Evolutionary conservation across 2,113 vertebrate species (phyloP).

Genomic region (Microcebus murinus): DNA sequence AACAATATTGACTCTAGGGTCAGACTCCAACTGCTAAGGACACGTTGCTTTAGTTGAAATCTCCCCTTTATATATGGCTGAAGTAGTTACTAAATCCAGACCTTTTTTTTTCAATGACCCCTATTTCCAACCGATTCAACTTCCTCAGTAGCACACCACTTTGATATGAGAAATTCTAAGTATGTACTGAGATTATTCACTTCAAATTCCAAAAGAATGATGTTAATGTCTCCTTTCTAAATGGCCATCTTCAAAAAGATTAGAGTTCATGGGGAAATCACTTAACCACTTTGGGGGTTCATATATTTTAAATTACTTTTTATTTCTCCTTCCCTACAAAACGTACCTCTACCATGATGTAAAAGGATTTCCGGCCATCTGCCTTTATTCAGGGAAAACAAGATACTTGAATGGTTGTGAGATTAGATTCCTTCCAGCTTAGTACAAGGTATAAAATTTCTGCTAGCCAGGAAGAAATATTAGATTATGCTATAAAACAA

Average conservation of each 20-base stretch:
- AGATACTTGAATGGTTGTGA: background rate
- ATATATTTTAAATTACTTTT: background rate
- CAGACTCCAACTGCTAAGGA: conserved; percentile 61
- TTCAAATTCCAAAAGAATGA: conserved; percentile 3
- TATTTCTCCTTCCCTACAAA: background rate
- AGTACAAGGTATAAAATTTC: background rate
- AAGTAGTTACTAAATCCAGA: background rate
- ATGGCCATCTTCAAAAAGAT: background rate
- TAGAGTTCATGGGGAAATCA: background rate
- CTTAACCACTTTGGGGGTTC: background rate
- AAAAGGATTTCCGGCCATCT: background rate
- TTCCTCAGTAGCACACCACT: background rate
- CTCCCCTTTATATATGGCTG: background rate
- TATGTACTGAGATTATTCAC: background rate
- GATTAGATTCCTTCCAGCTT: background rate
- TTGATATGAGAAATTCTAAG: background rate
- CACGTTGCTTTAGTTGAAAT: conserved; percentile 68
- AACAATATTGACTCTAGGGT: conserved; percentile 51
- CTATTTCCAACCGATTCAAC: background rate
- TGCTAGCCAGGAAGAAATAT: conserved; percentile 6
- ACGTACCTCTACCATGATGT: background rate
- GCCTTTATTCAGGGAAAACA: background rate
- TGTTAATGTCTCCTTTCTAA: background rate
- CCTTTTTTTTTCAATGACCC: background rate
- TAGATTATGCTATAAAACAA: background rate